These are phyloP conservation scores for Anser cygnoides DNA, from an alignment of 2,113 vertebrate genomes.

Conservation along the genomic window DNA sequence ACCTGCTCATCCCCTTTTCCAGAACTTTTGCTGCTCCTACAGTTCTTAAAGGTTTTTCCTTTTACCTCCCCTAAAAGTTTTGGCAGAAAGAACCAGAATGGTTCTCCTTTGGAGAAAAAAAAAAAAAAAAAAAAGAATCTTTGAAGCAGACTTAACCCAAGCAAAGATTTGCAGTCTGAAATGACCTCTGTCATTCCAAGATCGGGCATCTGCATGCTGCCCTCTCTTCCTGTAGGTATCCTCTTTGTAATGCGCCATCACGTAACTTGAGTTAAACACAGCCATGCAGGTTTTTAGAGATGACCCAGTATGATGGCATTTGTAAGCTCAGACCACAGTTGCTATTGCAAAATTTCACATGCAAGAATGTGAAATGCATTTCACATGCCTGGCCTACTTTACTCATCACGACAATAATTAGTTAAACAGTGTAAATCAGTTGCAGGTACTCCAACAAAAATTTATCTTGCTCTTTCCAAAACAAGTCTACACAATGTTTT, in stretches of 20 bases:
- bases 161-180: background rate
- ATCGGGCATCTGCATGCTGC: background rate
- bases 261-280: background rate
- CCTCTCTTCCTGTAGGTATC: background rate
- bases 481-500: background rate
- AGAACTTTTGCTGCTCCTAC: background rate
- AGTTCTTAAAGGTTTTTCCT: background rate
- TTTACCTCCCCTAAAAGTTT: background rate
- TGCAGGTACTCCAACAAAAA: background rate
- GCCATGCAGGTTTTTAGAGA: background rate
- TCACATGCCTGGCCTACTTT: background rate
- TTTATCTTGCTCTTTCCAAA: background rate
- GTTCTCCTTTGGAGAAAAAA: background rate
- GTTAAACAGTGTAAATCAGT: background rate
- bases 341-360: background rate
- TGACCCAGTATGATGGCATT: background rate
- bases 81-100: background rate
- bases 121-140: background rate
- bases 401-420: background rate
- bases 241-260: background rate
- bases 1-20: background rate
- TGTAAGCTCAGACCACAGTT: background rate
- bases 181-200: background rate
- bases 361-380: background rate
- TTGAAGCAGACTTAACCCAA: background rate